Conservation (phyloP, 2,113 vertebrate genomes). For the Peromyscus polionotus region DNA sequence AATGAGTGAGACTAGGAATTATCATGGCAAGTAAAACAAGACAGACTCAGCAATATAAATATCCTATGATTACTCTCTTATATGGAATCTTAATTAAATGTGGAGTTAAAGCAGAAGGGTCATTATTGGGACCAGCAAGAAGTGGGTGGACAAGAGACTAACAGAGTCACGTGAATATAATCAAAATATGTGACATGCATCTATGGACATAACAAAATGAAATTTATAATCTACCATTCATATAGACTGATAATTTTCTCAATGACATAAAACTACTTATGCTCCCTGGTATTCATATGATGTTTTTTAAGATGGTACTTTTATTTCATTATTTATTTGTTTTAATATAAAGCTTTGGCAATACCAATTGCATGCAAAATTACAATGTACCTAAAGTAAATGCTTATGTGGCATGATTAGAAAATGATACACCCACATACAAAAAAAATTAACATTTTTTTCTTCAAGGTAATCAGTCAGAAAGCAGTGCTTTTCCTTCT, state of each 20-base stretch:
- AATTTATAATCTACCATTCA: too few species aligned
- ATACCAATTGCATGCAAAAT: slow-evolving; percentile 91
- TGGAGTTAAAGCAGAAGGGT: neutral
- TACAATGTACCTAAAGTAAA: slow-evolving; percentile 90
- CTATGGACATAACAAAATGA: neutral
- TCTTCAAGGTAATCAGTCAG: slow-evolving; percentile 84
- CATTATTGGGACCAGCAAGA: neutral
- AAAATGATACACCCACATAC: slow-evolving; percentile 84
- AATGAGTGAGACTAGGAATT: neutral
- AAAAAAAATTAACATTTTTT: slow-evolving; percentile 86
- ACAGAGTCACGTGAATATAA: neutral
- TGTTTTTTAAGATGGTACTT: slow-evolving; percentile 9
- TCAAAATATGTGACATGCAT: neutral
- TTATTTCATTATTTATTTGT: slow-evolving; percentile 86
- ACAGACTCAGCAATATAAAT: too few species aligned
- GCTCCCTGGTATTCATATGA: neutral
- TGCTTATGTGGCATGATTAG: slow-evolving; percentile 88
- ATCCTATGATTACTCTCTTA: neutral
- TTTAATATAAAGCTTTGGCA: slow-evolving; percentile 92
- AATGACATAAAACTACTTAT: neutral
- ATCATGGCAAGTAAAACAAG: neutral
- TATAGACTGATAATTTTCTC: neutral
- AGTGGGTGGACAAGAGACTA: neutral
- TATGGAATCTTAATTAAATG: neutral
- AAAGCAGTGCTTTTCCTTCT: slow-evolving; percentile 84